Base-by-base conservation (phyloP, 2,888 invertebrate genomes). In the Dromius quadrimaculatus region DNA sequence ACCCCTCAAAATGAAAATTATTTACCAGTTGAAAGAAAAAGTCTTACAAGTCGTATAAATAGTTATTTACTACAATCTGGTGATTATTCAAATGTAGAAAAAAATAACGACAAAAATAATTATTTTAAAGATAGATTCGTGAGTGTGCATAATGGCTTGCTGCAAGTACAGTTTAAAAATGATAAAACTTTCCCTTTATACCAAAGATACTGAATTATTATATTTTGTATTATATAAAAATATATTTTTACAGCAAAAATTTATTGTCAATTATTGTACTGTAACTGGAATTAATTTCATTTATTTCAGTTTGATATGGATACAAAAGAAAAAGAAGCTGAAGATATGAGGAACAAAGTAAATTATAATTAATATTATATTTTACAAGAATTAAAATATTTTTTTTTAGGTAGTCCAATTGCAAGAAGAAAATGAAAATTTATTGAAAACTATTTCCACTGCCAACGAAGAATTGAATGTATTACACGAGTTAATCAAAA, bases 401-500 rank as follows among this genome's bases (percentile, higher is more conserved):
- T 66, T 41, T 15, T 66, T 41, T 13, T 19, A 66, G 66, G 38
- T 66, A 38, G 4, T 9, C 9, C 4, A 54, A 47, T 74, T 77
- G 64, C 73, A 75, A 61, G 71, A 74, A 2, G 76, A 78, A 71
- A 77, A 78, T 45, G 59, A 66, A 23, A 71, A 72, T 3, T 72
- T 79, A 43, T 76, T 76, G 43, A 64, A 74, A 28, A 76, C 76
- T 2, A 75, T 80, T 28, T 68, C 65, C 34, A 73, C 73, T 36
- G 74, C 78, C 8, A 74, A 76, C 15, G 50, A 71, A 0, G 73
- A 77, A 54, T 63, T 79, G 9, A 66, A 15, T 28, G 15, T 54
- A 41, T 66, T 66, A 36, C 66, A 57, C n/a, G 23, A 50, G 8
- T 47, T 65, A 38, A 36, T 65, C n/a, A 17, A 22, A 11, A 65